Conservation (phyloP, 2,888 invertebrate species). For the Andrena praecox region DNA sequence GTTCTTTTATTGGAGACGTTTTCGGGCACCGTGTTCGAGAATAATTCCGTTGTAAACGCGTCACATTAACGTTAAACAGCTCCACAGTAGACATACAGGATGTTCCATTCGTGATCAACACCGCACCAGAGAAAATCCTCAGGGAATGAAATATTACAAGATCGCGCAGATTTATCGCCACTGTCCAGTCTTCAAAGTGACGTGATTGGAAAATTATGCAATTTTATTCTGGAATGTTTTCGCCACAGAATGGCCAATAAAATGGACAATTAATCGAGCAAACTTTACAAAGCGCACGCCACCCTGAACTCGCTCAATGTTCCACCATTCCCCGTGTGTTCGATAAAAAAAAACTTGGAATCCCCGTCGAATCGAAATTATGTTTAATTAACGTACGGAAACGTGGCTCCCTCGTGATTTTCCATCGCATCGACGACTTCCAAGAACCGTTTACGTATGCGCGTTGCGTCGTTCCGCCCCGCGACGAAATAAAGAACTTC, state of each 20-base stretch:
- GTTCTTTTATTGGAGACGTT: conserved; percentile 33
- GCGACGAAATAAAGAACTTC: conserved; percentile 2
- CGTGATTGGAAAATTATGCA: no score
- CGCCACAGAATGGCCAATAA: no score
- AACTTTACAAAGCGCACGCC: no score
- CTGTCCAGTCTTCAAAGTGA: no score
- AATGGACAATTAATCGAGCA: no score
- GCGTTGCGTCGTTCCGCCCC: neutral
- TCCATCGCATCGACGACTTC: conserved; percentile 23
- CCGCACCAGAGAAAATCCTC: no score
- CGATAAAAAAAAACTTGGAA: neutral
- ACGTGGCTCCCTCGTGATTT: neutral
- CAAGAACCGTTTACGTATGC: conserved; percentile 11
- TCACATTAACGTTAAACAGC: conserved; percentile 3
- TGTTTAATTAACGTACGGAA: neutral
- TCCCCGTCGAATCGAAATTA: neutral
- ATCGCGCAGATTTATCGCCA: no score
- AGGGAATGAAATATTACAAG: no score
- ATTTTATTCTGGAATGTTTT: no score
- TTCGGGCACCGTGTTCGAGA: conserved; percentile 23
- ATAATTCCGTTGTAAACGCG: conserved; percentile 32
- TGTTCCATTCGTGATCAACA: neutral
- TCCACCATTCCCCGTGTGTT: no score
- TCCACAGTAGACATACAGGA: neutral
- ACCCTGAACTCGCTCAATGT: no score